phyloP scores from a whole-genome alignment of 1,140 invertebrate species.

The Drosophila jambulina region DNA sequence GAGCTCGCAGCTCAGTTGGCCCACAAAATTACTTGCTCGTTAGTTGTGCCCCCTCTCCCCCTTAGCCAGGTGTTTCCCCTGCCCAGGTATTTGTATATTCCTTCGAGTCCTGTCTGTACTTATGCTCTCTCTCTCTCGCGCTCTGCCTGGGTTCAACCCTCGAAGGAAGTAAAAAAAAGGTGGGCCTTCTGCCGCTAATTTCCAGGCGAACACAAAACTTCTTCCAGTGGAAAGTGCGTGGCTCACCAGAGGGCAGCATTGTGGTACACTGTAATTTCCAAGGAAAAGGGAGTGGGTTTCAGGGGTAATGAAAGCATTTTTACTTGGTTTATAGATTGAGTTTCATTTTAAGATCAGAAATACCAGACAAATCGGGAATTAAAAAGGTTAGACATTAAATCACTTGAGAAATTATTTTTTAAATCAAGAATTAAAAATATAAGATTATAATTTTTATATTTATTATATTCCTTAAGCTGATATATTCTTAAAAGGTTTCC shows the following conservation, averaged over 20 bases:
- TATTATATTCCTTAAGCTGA: neutral
- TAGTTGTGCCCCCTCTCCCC: constrained; percentile 48
- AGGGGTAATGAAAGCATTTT: neutral
- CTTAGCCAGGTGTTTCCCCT: constrained; percentile 24
- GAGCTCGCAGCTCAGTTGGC: constrained; percentile 62
- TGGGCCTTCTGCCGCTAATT: constrained; percentile 50
- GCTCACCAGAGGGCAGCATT: constrained; percentile 62
- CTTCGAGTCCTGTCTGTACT: constrained; percentile 9
- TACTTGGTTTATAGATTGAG: fast-evolving
- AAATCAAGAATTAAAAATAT: neutral
- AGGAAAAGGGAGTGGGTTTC: neutral
- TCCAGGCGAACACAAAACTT: constrained; percentile 63
- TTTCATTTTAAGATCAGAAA: neutral
- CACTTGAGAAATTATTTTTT: neutral
- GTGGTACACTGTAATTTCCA: constrained; percentile 11
- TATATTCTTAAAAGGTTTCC: neutral
- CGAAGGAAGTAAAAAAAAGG: constrained; percentile 22
- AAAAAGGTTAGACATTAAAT: neutral
- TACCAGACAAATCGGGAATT: neutral
- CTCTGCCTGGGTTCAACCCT: constrained; percentile 2
- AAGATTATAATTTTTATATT: neutral
- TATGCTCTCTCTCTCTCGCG: constrained; percentile 6
- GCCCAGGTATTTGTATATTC: constrained; percentile 26
- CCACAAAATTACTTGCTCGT: constrained; percentile 81
- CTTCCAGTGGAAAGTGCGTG: constrained; percentile 80